Evolutionary conservation across 2,797 vertebrate species (phyloP), one percentile per base, ranked within the genome.

Genomic region (Channa striata): DNA sequence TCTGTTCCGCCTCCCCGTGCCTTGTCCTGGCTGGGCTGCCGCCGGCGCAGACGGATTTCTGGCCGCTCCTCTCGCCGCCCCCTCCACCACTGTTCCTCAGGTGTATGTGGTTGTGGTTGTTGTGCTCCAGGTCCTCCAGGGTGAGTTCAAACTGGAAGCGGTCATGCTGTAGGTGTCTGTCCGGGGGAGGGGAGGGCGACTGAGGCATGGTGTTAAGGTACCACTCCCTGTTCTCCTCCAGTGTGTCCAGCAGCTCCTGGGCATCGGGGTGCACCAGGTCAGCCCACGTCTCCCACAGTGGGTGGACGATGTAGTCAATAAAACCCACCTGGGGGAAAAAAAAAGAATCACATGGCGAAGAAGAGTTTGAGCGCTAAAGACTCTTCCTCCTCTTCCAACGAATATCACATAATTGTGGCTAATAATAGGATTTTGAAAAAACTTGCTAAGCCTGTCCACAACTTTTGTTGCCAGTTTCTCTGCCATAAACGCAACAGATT

Each of bases 181-280:
- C 95, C 7, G 92, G 94, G 0, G 96, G 96, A 56, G 96, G 97
- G 0, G 97, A 98, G 0, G 97, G 97, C 25, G 96, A 97, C 91
- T 97, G 97, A 43, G 97, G 97, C 88, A 97, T 96, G 90, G 96
- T 96, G 88, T 93, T 97, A 91, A 97, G 95, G 83, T 98, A 97
- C 96, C 97, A 98, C 91, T 97, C 96, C 83, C 97, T 93, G 92
- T 98, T 98, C 89, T 98, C 96, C 92, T 97, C 96, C 87, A 98
- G 89, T 0, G 95, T 98, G 82, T 98, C 97, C 90, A 98, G 93
- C 85, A 98, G 95, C 89, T 97, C 96, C 90, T 98, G 97, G 74
- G 97, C 97, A 0, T 97, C 97, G 0, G 96, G 97, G 83, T 98
- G 96, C 23, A 98, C 97, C 85, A 98, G 93, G 87, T 98, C 97